Evolutionary conservation across 2,888 invertebrate species (phyloP).

Genomic region (Tubulanus polymorphus): DNA sequence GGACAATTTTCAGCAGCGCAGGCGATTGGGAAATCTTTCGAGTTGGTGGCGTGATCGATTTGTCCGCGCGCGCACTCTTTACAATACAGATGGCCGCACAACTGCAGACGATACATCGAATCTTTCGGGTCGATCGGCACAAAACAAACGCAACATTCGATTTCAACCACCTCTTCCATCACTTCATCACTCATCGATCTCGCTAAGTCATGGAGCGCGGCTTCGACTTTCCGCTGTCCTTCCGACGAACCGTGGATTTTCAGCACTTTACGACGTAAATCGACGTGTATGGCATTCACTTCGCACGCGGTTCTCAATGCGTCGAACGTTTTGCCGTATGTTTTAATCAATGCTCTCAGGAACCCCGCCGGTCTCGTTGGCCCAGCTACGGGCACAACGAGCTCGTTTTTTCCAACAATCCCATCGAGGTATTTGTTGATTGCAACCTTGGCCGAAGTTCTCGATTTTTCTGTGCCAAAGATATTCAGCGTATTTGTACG

Average conservation of each 20-base stretch:
- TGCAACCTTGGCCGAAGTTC: constrained; percentile 11
- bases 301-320: constrained; percentile 18
- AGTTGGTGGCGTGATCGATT: constrained; percentile 21
- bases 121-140: constrained; percentile 25
- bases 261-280: constrained; percentile 22
- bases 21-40: constrained; percentile 29
- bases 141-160: constrained; percentile 38
- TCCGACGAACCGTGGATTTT: constrained; percentile 21
- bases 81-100: constrained; percentile 44
- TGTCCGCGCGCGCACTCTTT: constrained; percentile 26
- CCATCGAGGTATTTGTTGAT: constrained; percentile 17
- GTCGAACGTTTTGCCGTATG: constrained; percentile 24
- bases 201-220: constrained; percentile 13
- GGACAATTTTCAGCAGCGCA: constrained; percentile 33
- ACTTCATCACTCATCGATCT: no score
- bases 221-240: constrained; percentile 17
- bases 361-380: constrained; percentile 26
- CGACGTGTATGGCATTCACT: constrained; percentile 19
- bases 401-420: neutral
- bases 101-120: constrained; percentile 33
- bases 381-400: constrained; percentile 21
- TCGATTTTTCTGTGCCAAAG: constrained; percentile 18
- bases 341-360: constrained; percentile 28
- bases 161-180: constrained; percentile 8
- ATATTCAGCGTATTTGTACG: constrained; percentile 22